Conservation (phyloP, 2,797 vertebrate genomes). For the Pipistrellus kuhlii region DNA sequence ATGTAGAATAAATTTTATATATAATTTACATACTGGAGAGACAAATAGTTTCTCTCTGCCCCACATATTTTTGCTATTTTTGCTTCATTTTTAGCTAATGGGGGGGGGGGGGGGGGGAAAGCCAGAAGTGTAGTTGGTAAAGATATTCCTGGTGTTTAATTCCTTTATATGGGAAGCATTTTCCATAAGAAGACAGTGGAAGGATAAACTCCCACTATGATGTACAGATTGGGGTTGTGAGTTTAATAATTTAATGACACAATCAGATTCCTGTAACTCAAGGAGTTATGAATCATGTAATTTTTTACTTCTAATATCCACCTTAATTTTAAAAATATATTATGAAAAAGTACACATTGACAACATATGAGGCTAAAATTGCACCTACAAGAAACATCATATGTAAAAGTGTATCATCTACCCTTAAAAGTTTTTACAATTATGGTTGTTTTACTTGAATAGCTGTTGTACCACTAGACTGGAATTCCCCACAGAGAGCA, state of each 20-base stretch:
- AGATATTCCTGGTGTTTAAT: background rate
- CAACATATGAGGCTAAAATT: constrained; percentile 78
- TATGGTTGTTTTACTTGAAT: constrained; percentile 83
- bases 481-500: constrained; percentile 77
- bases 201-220: background rate
- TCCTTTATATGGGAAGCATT: background rate
- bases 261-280: background rate
- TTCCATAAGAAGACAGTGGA: background rate
- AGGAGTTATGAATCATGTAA: constrained; percentile 8
- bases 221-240: background rate
- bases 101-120: background rate
- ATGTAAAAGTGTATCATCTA: constrained; percentile 65
- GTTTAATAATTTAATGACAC: background rate
- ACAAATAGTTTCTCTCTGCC: background rate
- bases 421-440: constrained; percentile 76
- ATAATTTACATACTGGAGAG: background rate
- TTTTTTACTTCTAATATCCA: constrained; percentile 62
- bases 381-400: constrained; percentile 80
- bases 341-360: constrained; percentile 70
- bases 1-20: background rate
- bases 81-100: background rate
- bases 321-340: constrained; percentile 67
- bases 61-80: background rate
- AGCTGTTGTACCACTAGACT: constrained; percentile 71
- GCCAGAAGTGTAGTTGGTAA: background rate